Percentiles rank a stretch among this genome's conserved stretches.
phyloP scores from a whole-genome alignment of 2,797 vertebrate genomes.

The Otolemur crassicaudatus region DNA sequence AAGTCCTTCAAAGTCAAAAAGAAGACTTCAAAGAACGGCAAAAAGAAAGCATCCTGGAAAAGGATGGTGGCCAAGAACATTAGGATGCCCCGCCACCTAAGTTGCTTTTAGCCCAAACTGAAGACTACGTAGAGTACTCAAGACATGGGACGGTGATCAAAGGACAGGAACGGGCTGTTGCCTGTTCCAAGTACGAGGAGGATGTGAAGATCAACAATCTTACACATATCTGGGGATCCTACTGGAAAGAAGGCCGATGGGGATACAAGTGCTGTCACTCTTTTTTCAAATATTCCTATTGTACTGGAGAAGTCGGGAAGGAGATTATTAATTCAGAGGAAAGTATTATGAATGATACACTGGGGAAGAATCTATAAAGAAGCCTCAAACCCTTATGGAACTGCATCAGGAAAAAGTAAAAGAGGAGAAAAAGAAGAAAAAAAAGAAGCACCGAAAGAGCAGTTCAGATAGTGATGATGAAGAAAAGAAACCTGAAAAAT shows the following conservation, averaged over 20 bases:
- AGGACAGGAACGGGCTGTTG: constrained; percentile 96
- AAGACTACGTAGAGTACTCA: constrained; percentile 98
- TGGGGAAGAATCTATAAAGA: constrained; percentile 87
- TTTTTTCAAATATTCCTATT: constrained; percentile 98
- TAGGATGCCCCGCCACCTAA: constrained; percentile 95
- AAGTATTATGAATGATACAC: constrained; percentile 86
- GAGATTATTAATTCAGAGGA: constrained; percentile 86
- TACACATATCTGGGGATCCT: constrained; percentile 97
- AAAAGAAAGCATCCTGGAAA: constrained; percentile 96
- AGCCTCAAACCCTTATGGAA: constrained; percentile 95
- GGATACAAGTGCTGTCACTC: constrained; percentile 98
- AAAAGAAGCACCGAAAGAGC: constrained; percentile 93
- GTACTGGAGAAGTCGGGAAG: constrained; percentile 95
- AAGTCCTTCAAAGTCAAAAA: constrained; percentile 98
- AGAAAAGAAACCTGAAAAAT: constrained; percentile 96
- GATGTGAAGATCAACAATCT: constrained; percentile 97
- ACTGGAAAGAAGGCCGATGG: constrained; percentile 97
- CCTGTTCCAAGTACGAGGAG: constrained; percentile 98
- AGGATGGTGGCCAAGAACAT: constrained; percentile 97
- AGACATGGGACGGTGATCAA: constrained; percentile 97
- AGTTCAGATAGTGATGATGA: constrained; percentile 94
- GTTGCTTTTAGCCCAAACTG: constrained; percentile 96
- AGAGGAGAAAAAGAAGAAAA: constrained; percentile 92
- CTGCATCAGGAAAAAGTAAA: constrained; percentile 97
- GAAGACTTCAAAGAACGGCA: constrained; percentile 97